Percentiles rank a stretch among this genome's conserved stretches.
These are phyloP conservation scores for Darevskia nairensis DNA, from an alignment of 2,797 vertebrate genomes.

Conservation along the genomic window DNA sequence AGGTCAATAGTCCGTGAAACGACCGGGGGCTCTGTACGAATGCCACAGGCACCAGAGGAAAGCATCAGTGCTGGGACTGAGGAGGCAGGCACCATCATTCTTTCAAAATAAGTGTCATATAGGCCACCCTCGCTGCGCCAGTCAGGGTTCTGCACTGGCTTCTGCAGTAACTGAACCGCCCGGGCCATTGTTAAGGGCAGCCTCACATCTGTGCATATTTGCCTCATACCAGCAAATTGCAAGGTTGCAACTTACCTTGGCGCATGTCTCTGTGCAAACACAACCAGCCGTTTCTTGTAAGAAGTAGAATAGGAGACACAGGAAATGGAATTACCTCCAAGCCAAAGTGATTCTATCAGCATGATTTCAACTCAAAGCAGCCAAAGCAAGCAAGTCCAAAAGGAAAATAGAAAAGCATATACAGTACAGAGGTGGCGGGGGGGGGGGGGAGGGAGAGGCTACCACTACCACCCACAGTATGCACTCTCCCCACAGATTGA, in stretches of 20 bases:
- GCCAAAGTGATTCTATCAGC: conserved; percentile 53
- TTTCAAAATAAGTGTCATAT: too few relatives aligned
- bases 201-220: not conserved
- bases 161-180: not conserved
- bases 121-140: not conserved
- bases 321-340: conserved; percentile 67
- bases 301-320: conserved; percentile 40
- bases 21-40: too few relatives aligned
- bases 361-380: conserved; percentile 65
- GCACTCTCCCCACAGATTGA: conserved; percentile 68
- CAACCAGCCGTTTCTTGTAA: conserved; percentile 50
- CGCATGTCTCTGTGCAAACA: not conserved
- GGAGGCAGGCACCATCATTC: too few relatives aligned
- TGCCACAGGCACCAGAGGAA: too few relatives aligned
- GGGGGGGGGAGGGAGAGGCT: conserved; percentile 65
- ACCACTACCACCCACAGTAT: conserved; percentile 56
- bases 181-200: not conserved
- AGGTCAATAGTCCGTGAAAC: too few relatives aligned
- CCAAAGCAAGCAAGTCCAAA: conserved; percentile 77
- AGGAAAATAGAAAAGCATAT: conserved; percentile 66
- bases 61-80: too few relatives aligned
- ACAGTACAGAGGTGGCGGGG: not conserved
- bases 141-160: not conserved
- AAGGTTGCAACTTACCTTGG: conserved; percentile 54
- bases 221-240: conserved; percentile 49